These are phyloP conservation scores for Micoletzkya japonica DNA, from an alignment of 2,888 invertebrate genomes.

Conservation along the genomic window DNA sequence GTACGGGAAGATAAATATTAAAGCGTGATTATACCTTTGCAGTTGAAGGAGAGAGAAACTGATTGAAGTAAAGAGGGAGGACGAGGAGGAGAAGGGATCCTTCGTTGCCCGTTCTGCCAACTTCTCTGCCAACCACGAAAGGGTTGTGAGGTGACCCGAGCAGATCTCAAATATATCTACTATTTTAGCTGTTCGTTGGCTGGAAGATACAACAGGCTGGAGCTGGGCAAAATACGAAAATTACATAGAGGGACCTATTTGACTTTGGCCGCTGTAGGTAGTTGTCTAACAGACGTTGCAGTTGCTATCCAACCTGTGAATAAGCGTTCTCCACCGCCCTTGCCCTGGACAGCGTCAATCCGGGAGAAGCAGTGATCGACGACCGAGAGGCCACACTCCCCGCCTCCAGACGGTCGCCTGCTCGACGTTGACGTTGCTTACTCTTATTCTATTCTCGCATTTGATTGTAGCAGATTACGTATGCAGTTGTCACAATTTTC, in stretches of 20 bases:
- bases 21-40: conserved; percentile 9
- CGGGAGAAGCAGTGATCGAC: conserved; percentile 9
- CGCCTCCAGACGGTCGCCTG: neutral
- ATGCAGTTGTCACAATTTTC: no score
- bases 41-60: conserved; percentile 10
- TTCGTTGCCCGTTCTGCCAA: conserved; percentile 12
- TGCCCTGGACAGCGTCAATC: conserved; percentile 5
- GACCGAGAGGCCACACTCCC: conserved; percentile 21
- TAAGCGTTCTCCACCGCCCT: conserved; percentile 23
- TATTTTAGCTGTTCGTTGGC: neutral
- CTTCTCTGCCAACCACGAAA: conserved; percentile 19
- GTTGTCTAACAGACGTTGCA: no score
- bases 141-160: conserved; percentile 5
- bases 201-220: neutral
- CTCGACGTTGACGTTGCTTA: no score
- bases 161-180: conserved; percentile 15
- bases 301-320: conserved; percentile 23
- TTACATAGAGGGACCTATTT: no score
- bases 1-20: neutral
- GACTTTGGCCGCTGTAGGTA: no score
- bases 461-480: no score
- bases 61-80: no score
- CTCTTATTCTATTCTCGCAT: no score
- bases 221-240: no score
- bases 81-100: conserved; percentile 19